Base-by-base conservation (phyloP, 2,797 vertebrate species). In the Saxicola maurus region DNA sequence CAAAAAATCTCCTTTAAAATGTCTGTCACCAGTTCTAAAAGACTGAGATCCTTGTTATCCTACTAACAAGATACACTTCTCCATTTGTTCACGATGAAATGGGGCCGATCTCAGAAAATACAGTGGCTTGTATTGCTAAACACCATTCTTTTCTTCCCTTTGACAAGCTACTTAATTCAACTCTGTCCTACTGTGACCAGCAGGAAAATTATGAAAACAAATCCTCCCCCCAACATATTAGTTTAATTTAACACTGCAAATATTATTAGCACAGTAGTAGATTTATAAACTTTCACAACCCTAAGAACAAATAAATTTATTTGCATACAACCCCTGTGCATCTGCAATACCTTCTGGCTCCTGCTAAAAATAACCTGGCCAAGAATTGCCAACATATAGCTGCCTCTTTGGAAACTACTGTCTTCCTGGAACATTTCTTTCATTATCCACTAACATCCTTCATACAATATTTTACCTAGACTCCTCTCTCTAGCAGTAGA, bases 191-290 rank as follows among this genome's bases (percentile, higher is more conserved):
- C 66, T 69, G 71, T 56, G 38, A 88, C 59, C 53, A 69, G 35
- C 35, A 76, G 52, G 66, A 91, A 83, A 87, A 82, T 38, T 20
- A 83, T 1, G 10, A 86, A 91, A 89, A 42, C 13, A 79, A 87
- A 69, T 60, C 64, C 13, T 75, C 17, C 11, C 14, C 10, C 5
- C 56, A 67, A 15, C n/a, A 42, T 23, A 84, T 55, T 62, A 89
- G 35, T 69, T 66, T 67, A 49, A 83, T 83, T 62, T 61, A 77
- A 42, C 67, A 37, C 51, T 74, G 28, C 24, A 84, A 67, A 48
- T 16, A 13, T 49, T 60, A 88, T 28, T 57, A 72, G 30, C 38
- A 55, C 46, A 82, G 38, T 9, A 66, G 51, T 28, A 53, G 7
- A 27, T 27, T 69, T 53, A 64, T 19, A 62, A 69, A 21, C 13